phyloP scores from a whole-genome alignment of 1,140 invertebrate species.

The Ostrea edulis region DNA sequence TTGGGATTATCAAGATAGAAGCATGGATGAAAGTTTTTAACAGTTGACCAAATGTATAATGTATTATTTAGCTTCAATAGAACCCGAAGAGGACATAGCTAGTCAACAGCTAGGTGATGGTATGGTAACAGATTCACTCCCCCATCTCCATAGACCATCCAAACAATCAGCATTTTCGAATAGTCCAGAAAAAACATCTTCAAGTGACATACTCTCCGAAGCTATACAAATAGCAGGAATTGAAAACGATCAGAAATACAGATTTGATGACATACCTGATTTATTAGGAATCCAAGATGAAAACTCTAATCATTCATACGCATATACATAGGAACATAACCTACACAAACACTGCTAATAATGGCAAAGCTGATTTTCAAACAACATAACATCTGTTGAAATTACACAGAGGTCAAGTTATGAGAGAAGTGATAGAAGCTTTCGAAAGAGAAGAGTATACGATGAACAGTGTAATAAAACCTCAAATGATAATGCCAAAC shows the following conservation, averaged over 20 bases:
- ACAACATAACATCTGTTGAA: too few species aligned
- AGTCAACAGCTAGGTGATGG: neutral
- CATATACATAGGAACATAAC: neutral
- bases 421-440: too few species aligned
- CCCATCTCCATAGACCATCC: neutral
- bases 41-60: slow-evolving; percentile 53
- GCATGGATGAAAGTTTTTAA: slow-evolving; percentile 40
- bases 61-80: slow-evolving; percentile 54
- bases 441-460: neutral
- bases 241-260: neutral
- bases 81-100: neutral
- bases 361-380: too few species aligned
- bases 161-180: neutral
- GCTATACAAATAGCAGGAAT: neutral
- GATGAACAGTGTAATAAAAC: slow-evolving; percentile 34
- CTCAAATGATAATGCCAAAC: slow-evolving; percentile 55
- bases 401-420: too few species aligned
- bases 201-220: neutral
- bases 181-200: neutral
- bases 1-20: slow-evolving; percentile 54
- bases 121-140: neutral
- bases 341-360: too few species aligned
- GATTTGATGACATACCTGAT: neutral
- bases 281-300: neutral
- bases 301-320: neutral